Base-by-base conservation (phyloP, 37 sponge, comb jelly and placozoan genomes). In the Cliona cf. orientalis region DNA sequence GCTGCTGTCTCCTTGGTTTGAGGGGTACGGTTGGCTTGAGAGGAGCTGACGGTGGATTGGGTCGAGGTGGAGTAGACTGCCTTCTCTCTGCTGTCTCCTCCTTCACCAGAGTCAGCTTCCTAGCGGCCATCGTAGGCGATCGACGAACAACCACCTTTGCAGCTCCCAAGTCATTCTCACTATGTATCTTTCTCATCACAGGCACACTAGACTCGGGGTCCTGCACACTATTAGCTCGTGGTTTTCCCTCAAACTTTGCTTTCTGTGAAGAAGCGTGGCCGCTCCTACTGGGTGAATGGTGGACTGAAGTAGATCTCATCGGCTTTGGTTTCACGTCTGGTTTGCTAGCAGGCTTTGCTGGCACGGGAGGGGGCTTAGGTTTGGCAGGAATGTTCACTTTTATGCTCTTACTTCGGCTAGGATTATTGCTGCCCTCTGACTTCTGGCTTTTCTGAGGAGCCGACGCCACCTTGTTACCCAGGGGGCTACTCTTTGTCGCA, bases 291-390 rank as follows among this genome's bases (percentile, higher is more conserved):
- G 55, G 55, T 19, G 11, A 17, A 49, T 49, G 17, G 55, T 49
- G 17, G 55, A 19, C 55, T 17, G 11, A 11, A 49, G 63, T 61
- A 6, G 63, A 12, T n/a, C 12, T n/a, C 5, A n/a, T 5, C 40
- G 76, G 76, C 39, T 60, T 58, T 19, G 74, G 74, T 28, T 46
- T 73, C 36, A 73, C n/a, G 1, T 46, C 57, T 55, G 80, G 68
- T 3, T 68, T 64, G 26, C 42, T 7, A 19, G 23, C n/a, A 34
- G 80, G 80, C 49, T 80, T 80, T 19, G 41, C 69, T 1, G 69
- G 35, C 0, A 67, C 23, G n/a, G n/a, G n/a, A 66, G 80, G 80
- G 35, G 80, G 80, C 28, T 68, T 80, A 0, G 80, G 80, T 53
- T 45, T 66, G n/a, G 39, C 1, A 29, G 58, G 66, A 14, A 49